phyloP scores from a whole-genome alignment of 2,888 invertebrate genomes.

The Drosophila pseudotalamancana region DNA sequence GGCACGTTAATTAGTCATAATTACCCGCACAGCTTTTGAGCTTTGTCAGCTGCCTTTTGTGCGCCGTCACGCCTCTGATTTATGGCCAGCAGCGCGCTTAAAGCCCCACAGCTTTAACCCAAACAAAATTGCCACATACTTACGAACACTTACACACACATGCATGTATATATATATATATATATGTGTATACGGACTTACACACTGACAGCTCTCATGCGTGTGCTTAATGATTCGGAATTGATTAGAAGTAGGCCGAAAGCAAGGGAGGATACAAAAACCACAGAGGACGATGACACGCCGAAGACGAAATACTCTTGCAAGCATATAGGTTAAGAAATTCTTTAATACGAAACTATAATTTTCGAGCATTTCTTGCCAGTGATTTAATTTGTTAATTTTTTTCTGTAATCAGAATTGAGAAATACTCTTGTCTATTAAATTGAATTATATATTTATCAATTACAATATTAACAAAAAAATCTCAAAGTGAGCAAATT shows the following conservation, averaged over 20 bases:
- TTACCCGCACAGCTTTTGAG: slow-evolving; percentile 74
- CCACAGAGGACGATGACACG: neutral
- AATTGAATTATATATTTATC: too few species aligned
- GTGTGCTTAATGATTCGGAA: slow-evolving; percentile 77
- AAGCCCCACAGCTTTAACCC: slow-evolving; percentile 64
- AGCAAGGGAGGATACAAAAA: slow-evolving; percentile 24
- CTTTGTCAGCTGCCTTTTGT: slow-evolving; percentile 73
- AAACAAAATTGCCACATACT: slow-evolving; percentile 45
- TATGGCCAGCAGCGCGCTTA: slow-evolving; percentile 62
- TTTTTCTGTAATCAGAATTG: too few species aligned
- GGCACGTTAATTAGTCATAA: slow-evolving; percentile 73
- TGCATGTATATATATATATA: too few species aligned
- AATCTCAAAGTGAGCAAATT: too few species aligned
- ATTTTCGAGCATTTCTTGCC: too few species aligned
- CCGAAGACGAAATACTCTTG: neutral
- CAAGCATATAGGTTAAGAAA: neutral
- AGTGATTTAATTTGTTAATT: too few species aligned
- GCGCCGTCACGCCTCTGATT: slow-evolving; percentile 75
- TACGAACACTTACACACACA: neutral
- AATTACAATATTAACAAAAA: too few species aligned
- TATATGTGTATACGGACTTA: too few species aligned
- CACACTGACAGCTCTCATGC: slow-evolving; percentile 68
- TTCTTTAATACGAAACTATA: neutral
- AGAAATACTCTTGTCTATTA: too few species aligned
- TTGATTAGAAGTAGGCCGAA: slow-evolving; percentile 66